Conservation (phyloP, 2,113 vertebrate genomes). For the Peromyscus californicus region DNA sequence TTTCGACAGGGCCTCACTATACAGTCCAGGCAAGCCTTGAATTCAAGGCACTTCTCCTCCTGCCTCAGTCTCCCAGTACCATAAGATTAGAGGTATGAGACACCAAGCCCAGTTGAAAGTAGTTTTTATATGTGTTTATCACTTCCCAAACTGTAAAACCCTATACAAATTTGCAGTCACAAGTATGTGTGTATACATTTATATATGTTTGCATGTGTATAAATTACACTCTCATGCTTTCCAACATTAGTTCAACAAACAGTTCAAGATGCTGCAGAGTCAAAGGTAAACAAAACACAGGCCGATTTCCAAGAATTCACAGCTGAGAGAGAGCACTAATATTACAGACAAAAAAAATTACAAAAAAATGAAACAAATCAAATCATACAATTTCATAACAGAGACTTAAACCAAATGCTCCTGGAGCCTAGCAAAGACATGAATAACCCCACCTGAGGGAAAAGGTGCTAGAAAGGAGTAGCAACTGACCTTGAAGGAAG, state of each 20-base stretch:
- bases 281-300: conserved; percentile 32
- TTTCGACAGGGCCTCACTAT: background rate
- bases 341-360: conserved; percentile 46
- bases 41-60: background rate
- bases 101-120: background rate
- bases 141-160: conserved; percentile 4
- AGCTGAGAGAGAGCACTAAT: background rate
- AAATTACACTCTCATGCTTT: background rate
- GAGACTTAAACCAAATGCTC: background rate
- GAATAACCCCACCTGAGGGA: background rate
- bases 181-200: background rate
- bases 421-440: background rate
- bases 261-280: background rate
- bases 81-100: background rate
- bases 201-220: background rate
- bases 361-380: background rate
- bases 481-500: background rate
- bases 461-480: background rate
- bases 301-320: conserved; percentile 51
- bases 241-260: conserved; percentile 37
- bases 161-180: background rate
- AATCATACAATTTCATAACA: background rate
- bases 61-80: background rate
- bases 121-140: background rate
- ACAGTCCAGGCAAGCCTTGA: background rate